Evolutionary conservation across 2,888 invertebrate genomes (phyloP), one percentile per base, ranked within the genome.

Genomic region (Strigamia transsilvanica): DNA sequence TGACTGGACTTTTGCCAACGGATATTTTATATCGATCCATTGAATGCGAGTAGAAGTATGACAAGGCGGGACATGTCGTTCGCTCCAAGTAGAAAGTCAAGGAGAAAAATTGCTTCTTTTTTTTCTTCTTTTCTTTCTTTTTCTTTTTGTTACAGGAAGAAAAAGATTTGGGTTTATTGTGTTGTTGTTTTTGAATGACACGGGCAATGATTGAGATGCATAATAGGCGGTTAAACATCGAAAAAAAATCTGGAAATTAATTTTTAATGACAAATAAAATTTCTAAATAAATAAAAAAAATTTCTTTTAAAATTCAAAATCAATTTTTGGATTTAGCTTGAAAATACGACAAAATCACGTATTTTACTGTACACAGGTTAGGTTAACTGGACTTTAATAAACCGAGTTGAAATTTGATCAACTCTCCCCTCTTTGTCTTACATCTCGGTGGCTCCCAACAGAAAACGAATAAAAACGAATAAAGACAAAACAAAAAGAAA

Each of bases 1-100:
- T 51, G 51, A 12, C 51, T 51, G 51, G 51, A 51, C 51, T 51
- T 51, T 51, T 51, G 51, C 51, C 51, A 51, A 51, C 7, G 51
- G 51, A 13, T 51, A 51, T 51, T 51, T 13, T 51, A 51, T 51
- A 51, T 51, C 51, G 51, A 51, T 51, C 51, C 51, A 18, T 51
- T 51, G 51, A 38, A 38, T 38, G 38, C 38, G 38, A 38, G 38
- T 38, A 51, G 51, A 51, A 51, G 51, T 51, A 51, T 51, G 51
- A 51, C 51, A 13, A 51, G 51, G 51, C n/a, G 51, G 18, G 51
- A 51, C 18, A 18, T 51, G 51, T 51, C 51, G 51, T 51, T 51
- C 18, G 6, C n/a, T 18, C 51, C 51, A 51, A 51, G 15, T 51
- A 51, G 51, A 51, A 12, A 51, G 51, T 51, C n/a, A 51, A 51